Conservation (phyloP, 2,888 invertebrate genomes). For the Creontiades dilutus region DNA sequence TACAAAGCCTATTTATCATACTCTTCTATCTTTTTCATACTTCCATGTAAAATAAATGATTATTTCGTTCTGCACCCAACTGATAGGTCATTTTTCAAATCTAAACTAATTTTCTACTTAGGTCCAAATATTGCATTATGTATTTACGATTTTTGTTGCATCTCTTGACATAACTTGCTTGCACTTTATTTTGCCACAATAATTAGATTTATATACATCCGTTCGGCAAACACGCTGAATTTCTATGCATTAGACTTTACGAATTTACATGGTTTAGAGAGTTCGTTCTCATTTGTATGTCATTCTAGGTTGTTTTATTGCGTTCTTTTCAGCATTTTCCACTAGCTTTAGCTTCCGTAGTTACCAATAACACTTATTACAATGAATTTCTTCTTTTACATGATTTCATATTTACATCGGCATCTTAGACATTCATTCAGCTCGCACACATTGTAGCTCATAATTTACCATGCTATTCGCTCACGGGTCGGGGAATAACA, state of each 20-base stretch:
- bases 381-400: too few species aligned
- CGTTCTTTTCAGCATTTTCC: conserved; percentile 1
- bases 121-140: background rate
- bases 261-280: background rate
- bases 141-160: background rate
- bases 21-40: background rate
- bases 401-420: too few species aligned
- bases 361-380: background rate
- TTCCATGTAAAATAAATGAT: background rate
- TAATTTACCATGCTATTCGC: background rate
- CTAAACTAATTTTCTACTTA: background rate
- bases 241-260: background rate
- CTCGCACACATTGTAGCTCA: background rate
- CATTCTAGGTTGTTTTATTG: background rate
- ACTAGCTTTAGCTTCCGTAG: conserved; percentile 20
- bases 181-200: conserved; percentile 10
- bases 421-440: background rate
- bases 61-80: background rate
- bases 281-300: background rate
- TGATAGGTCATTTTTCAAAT: background rate
- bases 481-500: too few species aligned
- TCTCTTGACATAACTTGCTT: background rate
- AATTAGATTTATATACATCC: background rate
- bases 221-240: background rate
- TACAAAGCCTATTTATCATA: conserved; percentile 1